Conservation (phyloP, 2,113 vertebrate species). For the Sinocyclocheilus grahami region DNA sequence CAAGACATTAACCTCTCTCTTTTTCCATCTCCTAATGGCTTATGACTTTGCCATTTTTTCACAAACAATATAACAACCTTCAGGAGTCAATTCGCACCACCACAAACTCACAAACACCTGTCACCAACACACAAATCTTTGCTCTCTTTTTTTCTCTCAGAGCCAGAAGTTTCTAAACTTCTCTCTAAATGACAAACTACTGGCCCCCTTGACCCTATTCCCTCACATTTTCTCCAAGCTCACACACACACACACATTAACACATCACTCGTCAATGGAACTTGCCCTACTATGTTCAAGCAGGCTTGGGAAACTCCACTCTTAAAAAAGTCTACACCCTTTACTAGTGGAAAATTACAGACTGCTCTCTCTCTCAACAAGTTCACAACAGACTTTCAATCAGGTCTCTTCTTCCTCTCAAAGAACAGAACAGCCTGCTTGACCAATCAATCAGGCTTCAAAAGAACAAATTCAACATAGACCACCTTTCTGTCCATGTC, state of each 20-base stretch:
- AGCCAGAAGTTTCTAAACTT: neutral
- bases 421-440: slow-evolving; percentile 13
- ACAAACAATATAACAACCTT: slow-evolving; percentile 10
- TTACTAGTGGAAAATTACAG: slow-evolving; percentile 7
- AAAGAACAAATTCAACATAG: neutral
- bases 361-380: neutral
- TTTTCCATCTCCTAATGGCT: neutral
- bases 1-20: neutral
- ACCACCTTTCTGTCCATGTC: neutral
- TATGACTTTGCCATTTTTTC: neutral
- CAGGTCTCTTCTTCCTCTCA: neutral
- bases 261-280: neutral
- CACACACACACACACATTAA: neutral
- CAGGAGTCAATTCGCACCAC: neutral
- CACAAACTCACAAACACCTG: neutral
- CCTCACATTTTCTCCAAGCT: neutral
- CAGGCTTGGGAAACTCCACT: neutral
- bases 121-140: neutral
- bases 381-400: slow-evolving; percentile 13
- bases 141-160: neutral
- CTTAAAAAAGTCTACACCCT: neutral
- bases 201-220: neutral
- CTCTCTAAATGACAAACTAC: neutral
- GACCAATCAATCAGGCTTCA: slow-evolving; percentile 4
- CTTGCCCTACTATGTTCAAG: neutral